Conservation (phyloP, 2,888 invertebrate genomes). For the Andrena trimmerana region DNA sequence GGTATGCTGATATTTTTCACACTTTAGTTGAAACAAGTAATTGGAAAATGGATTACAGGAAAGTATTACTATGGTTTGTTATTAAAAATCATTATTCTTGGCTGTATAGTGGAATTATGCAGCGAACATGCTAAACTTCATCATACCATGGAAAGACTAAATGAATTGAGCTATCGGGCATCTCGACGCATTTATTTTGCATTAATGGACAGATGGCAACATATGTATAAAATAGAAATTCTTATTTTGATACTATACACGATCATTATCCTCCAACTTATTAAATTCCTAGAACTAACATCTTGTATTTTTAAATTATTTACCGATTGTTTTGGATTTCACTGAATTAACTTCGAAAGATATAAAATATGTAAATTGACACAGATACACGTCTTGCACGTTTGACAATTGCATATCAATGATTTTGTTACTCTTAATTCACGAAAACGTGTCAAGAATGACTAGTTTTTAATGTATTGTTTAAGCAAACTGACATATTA, state of each 20-base stretch:
- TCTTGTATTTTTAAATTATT: slow-evolving; percentile 72
- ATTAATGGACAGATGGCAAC: slow-evolving; percentile 76
- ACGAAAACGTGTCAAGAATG: too few species aligned
- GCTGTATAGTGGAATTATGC: slow-evolving; percentile 72
- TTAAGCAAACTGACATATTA: too few species aligned
- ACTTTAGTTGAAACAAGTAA: neutral
- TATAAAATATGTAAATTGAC: slow-evolving; percentile 2
- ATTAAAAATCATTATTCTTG: slow-evolving; percentile 9
- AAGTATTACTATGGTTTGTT: neutral
- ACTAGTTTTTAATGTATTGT: too few species aligned
- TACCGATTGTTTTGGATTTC: slow-evolving; percentile 51
- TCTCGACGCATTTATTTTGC: slow-evolving; percentile 77
- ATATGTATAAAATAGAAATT: slow-evolving; percentile 81
- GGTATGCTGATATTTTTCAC: slow-evolving; percentile 52
- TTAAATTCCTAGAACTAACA: slow-evolving; percentile 73
- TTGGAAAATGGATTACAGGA: neutral
- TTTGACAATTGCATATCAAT: too few species aligned
- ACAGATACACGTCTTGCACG: neutral
- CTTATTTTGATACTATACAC: slow-evolving; percentile 77
- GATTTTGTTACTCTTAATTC: too few species aligned
- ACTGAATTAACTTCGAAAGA: slow-evolving; percentile 16
- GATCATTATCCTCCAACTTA: slow-evolving; percentile 74
- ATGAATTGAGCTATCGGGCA: slow-evolving; percentile 77
- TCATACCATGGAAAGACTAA: slow-evolving; percentile 79
- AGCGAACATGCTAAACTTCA: slow-evolving; percentile 79